Evolutionary conservation across 2,797 vertebrate genomes (phyloP).

Genomic region (Amazona ochrocephala): DNA sequence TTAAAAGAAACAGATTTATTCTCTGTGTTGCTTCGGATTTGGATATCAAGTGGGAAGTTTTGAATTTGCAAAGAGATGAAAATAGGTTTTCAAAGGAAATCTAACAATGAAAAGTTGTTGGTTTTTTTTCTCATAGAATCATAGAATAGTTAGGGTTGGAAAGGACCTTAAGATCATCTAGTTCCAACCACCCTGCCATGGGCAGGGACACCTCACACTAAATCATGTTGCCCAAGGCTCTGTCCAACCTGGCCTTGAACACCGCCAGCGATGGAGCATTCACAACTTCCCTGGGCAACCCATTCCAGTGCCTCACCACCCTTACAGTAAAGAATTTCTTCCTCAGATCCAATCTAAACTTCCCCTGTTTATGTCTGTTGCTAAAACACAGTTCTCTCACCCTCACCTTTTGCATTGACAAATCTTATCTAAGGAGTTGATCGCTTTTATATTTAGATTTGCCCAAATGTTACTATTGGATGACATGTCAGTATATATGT

Average conservation of each 20-base stretch:
- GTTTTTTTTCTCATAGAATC: not conserved
- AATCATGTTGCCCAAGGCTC: too few species aligned
- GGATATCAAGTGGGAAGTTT: slow-evolving; percentile 41
- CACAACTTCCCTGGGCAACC: too few species aligned
- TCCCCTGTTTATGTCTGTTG: slow-evolving; percentile 21
- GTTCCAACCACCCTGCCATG: too few species aligned
- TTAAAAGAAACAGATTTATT: slow-evolving; percentile 28
- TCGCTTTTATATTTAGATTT: slow-evolving; percentile 63
- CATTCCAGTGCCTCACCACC: too few species aligned
- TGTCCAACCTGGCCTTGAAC: too few species aligned
- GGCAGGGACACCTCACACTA: too few species aligned
- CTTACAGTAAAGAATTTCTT: too few species aligned
- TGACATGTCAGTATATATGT: slow-evolving; percentile 62
- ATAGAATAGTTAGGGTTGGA: too few species aligned
- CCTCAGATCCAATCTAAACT: too few species aligned
- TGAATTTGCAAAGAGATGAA: slow-evolving; percentile 28
- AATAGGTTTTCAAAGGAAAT: slow-evolving; percentile 44
- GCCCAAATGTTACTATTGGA: slow-evolving; percentile 57
- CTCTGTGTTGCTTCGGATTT: slow-evolving; percentile 58
- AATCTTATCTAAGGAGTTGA: slow-evolving; percentile 67
- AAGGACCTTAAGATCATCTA: too few species aligned
- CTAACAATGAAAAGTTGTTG: not conserved
- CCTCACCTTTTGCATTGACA: slow-evolving; percentile 70
- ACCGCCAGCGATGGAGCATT: too few species aligned
- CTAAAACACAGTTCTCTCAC: slow-evolving; percentile 39